phyloP scores from a whole-genome alignment of 2,113 vertebrate species.

The Odocoileus hemionus region DNA sequence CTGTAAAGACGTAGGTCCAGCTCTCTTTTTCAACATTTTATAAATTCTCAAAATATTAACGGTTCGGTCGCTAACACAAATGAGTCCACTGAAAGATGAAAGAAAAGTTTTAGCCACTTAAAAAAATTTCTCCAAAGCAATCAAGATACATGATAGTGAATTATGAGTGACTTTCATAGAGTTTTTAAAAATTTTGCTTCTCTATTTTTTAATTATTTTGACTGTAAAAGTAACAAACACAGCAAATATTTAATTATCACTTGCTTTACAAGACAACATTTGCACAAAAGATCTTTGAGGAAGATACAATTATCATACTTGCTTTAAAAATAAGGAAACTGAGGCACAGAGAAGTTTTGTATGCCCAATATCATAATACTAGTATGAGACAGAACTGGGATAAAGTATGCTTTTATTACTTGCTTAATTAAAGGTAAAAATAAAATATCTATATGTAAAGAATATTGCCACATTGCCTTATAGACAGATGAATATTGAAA shows the following conservation, averaged over 20 bases:
- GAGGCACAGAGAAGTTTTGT: neutral
- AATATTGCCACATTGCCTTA: neutral
- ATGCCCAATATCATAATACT: neutral
- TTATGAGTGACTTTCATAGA: neutral
- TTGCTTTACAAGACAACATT: neutral
- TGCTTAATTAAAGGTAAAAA: conserved; percentile 4
- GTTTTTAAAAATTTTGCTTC: neutral
- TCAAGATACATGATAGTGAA: neutral
- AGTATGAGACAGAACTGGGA: neutral
- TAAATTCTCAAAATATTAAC: neutral
- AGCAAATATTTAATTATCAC: neutral
- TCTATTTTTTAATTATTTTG: neutral
- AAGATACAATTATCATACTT: neutral
- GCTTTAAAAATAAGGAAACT: conserved; percentile 11
- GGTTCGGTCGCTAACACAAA: neutral
- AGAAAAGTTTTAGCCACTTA: neutral
- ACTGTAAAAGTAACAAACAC: neutral
- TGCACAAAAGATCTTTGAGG: neutral
- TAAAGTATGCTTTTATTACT: neutral
- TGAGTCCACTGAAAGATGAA: neutral
- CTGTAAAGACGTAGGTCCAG: neutral
- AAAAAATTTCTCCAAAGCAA: conserved; percentile 20
- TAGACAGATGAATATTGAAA: neutral
- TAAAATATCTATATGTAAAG: neutral
- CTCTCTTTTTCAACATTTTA: neutral